Percentiles rank a stretch among this genome's conserved stretches.
phyloP scores from a whole-genome alignment of 1,140 invertebrate genomes.

The Ceratina calcarata region DNA sequence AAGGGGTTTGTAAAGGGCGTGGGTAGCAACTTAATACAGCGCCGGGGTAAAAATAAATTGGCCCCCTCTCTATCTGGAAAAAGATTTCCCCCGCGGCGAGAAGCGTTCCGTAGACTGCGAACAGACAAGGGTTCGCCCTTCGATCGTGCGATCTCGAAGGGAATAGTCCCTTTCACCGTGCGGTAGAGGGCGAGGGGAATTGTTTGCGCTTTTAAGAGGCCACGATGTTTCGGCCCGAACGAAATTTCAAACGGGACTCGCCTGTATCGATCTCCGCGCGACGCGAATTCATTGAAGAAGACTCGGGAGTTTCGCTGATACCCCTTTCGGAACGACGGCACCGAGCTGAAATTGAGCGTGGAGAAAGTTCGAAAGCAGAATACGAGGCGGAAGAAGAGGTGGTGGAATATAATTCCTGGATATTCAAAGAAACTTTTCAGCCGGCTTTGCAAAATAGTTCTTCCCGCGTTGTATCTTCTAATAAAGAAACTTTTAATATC shows the following conservation, averaged over 20 bases:
- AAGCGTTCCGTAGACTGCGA: slow-evolving; percentile 21
- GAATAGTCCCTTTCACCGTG: slow-evolving; percentile 1
- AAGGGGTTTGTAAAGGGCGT: neutral
- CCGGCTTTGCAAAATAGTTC: too few species aligned
- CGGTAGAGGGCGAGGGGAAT: slow-evolving; percentile 20
- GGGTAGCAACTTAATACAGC: slow-evolving; percentile 30
- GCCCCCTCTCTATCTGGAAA: neutral
- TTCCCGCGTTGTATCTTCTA: too few species aligned
- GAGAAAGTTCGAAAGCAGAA: slow-evolving; percentile 4
- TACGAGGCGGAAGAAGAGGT: neutral
- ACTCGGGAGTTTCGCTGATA: neutral
- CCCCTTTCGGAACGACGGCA: neutral
- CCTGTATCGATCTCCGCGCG: neutral
- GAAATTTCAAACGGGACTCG: slow-evolving; percentile 17
- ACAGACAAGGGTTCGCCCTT: slow-evolving; percentile 18
- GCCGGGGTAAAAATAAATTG: slow-evolving; percentile 42
- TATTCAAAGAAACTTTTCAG: neutral
- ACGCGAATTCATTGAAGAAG: neutral
- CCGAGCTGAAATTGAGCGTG: slow-evolving; percentile 1
- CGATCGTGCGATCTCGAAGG: neutral
- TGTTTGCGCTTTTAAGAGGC: slow-evolving; percentile 38
- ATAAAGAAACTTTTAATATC: slow-evolving; percentile 11
- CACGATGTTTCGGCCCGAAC: slow-evolving; percentile 22
- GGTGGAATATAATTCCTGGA: slow-evolving; percentile 1
- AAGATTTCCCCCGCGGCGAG: slow-evolving; percentile 47